phyloP scores from a whole-genome alignment of 2,113 vertebrate species.

The Leptobrachium leishanense region DNA sequence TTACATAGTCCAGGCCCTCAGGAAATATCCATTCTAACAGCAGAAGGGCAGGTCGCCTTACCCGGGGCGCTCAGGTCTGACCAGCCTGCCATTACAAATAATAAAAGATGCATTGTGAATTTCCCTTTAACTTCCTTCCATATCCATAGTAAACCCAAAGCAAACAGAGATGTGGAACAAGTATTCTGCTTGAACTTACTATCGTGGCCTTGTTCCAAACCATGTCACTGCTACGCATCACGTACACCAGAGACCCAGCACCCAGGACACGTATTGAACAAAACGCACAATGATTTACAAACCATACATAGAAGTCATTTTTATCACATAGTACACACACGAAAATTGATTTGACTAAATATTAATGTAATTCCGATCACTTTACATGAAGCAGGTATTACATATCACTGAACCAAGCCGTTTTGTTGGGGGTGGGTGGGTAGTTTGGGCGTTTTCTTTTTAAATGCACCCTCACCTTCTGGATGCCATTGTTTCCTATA shows the following conservation, averaged over 20 bases:
- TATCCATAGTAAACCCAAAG: constrained; percentile 33
- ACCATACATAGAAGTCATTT: too few relatives aligned
- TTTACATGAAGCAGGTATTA: too few relatives aligned
- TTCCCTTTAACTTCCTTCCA: constrained; percentile 23
- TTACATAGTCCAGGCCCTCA: too few relatives aligned
- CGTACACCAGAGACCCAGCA: background rate
- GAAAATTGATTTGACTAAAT: too few relatives aligned
- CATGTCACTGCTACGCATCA: constrained; percentile 8
- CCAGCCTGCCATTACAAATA: constrained; percentile 5
- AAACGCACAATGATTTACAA: too few relatives aligned
- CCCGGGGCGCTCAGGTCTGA: background rate
- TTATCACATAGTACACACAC: too few relatives aligned
- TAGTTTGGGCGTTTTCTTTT: too few relatives aligned
- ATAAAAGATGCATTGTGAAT: constrained; percentile 12
- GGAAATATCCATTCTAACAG: background rate
- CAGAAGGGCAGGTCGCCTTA: background rate
- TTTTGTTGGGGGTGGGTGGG: too few relatives aligned
- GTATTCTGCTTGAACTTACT: constrained; percentile 17
- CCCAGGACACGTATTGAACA: background rate
- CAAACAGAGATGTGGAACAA: constrained; percentile 28
- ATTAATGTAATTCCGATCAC: too few relatives aligned
- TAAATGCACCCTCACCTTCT: too few relatives aligned
- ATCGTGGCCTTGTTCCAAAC: constrained; percentile 18
- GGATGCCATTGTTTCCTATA: too few relatives aligned
- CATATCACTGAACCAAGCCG: too few relatives aligned